Percentiles rank a stretch among this genome's conserved stretches.
phyloP scores from a whole-genome alignment of 2,797 vertebrate species.

The Sciaenops ocellatus region DNA sequence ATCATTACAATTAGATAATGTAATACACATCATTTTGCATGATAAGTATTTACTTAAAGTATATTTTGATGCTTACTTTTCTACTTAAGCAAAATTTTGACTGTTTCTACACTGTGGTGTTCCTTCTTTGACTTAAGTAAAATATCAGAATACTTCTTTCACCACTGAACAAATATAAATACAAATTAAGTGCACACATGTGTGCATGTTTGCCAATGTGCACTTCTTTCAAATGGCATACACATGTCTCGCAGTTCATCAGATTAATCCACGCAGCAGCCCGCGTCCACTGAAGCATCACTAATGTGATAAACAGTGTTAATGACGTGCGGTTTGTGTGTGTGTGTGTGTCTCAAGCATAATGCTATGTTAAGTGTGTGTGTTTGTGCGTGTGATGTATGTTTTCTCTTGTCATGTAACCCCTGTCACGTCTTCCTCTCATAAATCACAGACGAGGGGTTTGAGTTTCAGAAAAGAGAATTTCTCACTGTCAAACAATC shows the following conservation, averaged over 20 bases:
- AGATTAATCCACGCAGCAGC: constrained; percentile 54
- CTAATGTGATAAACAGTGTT: constrained; percentile 64
- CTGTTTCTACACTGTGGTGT: background rate
- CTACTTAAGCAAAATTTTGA: background rate
- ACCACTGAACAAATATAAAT: background rate
- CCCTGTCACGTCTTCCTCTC: constrained; percentile 72
- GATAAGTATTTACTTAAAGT: background rate
- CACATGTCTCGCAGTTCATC: constrained; percentile 56
- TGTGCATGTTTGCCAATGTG: constrained; percentile 3
- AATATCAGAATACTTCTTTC: background rate
- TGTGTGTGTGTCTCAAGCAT: constrained; percentile 46
- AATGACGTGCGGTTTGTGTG: constrained; percentile 57
- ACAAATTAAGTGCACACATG: background rate
- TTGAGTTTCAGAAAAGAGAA: constrained; percentile 68
- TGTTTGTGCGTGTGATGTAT: constrained; percentile 42
- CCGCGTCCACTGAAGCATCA: constrained; percentile 45
- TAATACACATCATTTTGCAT: background rate
- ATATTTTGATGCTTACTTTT: background rate
- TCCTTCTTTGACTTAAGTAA: background rate
- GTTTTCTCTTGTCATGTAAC: constrained; percentile 67
- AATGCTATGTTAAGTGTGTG: constrained; percentile 26
- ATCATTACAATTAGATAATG: background rate
- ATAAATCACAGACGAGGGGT: constrained; percentile 74
- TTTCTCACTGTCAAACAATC: constrained; percentile 76
- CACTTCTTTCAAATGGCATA: constrained; percentile 47